Conservation (phyloP, 2,888 invertebrate species). For the Rhaphigaster nebulosa region DNA sequence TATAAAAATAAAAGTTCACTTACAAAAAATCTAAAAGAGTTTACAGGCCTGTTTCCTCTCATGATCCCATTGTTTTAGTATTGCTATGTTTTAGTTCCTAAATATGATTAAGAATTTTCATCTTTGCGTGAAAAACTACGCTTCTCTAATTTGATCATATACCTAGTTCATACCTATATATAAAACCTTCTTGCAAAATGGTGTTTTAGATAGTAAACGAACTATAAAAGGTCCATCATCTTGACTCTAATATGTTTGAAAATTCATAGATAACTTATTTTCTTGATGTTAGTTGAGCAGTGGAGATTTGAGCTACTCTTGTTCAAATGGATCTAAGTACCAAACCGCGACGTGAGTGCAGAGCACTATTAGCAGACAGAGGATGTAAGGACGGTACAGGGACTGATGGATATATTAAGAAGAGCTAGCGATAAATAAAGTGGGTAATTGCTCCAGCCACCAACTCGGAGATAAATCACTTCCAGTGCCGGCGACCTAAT, state of each 20-base stretch:
- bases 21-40: no score
- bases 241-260: neutral
- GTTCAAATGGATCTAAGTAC: neutral
- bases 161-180: no score
- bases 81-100: no score
- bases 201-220: no score
- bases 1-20: no score
- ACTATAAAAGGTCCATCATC: no score
- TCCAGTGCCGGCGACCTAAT: conserved; percentile 8
- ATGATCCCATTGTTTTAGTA: no score
- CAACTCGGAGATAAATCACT: conserved; percentile 49
- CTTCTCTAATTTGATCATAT: no score
- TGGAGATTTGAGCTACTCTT: neutral
- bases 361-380: neutral
- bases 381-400: neutral
- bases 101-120: no score
- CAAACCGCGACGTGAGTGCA: neutral
- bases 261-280: neutral
- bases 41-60: no score
- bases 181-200: no score
- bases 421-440: conserved; percentile 45
- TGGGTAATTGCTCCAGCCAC: conserved; percentile 27
- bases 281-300: neutral
- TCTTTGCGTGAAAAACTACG: no score
- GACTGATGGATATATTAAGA: conserved; percentile 34